Conservation (phyloP, 2,888 invertebrate genomes). For the Meta bourneti region DNA sequence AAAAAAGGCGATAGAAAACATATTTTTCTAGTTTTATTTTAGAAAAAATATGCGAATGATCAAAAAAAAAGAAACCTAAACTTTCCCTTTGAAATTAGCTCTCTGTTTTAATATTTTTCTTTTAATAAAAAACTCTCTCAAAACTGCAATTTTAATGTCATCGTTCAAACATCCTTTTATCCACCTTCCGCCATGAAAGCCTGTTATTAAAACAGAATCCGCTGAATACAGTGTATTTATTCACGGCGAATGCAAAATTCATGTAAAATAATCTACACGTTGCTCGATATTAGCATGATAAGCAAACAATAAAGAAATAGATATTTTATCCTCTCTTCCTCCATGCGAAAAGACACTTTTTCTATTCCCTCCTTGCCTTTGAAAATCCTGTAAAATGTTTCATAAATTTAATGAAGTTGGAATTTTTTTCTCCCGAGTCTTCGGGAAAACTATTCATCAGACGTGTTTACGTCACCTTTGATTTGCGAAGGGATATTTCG, state of each 20-base stretch:
- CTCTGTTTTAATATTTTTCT: neutral
- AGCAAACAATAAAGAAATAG: conserved; percentile 29
- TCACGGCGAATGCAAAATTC: conserved; percentile 9
- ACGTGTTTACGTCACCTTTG: conserved; percentile 25
- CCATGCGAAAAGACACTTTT: neutral
- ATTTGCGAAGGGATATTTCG: conserved; percentile 12
- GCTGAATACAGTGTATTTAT: neutral
- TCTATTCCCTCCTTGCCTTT: neutral
- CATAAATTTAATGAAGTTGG: conserved; percentile 35
- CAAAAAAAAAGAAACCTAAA: neutral
- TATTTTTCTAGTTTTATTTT: neutral
- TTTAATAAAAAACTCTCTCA: neutral
- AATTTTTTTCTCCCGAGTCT: neutral
- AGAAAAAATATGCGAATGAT: neutral
- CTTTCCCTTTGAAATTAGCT: neutral
- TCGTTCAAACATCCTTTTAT: neutral
- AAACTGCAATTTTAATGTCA: neutral
- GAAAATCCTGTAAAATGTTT: neutral
- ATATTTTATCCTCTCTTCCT: neutral
- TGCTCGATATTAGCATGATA: conserved; percentile 15
- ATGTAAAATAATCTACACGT: conserved; percentile 32
- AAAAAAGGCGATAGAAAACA: neutral
- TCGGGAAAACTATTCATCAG: neutral
- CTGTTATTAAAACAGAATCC: neutral
- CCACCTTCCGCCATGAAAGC: neutral